phyloP scores from a whole-genome alignment of 2,888 invertebrate species.

The Thymelicus lineola region DNA sequence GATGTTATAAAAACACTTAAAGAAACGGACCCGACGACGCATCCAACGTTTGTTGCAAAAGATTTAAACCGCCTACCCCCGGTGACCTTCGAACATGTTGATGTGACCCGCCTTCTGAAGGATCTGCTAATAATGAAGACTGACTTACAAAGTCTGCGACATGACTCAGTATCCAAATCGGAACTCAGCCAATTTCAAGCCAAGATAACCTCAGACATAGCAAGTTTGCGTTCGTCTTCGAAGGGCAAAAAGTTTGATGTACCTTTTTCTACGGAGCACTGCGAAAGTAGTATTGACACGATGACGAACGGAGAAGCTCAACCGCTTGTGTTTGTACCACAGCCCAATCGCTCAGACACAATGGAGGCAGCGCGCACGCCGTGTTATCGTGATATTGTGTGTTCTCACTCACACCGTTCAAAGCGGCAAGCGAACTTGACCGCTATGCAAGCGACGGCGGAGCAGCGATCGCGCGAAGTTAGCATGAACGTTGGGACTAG shows the following conservation, averaged over 20 bases:
- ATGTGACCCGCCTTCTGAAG: background rate
- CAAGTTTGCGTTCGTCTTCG: background rate
- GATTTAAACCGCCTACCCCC: background rate
- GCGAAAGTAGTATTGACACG: too few relatives aligned
- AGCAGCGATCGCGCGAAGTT: too few relatives aligned
- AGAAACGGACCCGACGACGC: background rate
- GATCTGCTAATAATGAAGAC: background rate
- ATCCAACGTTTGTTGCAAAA: background rate
- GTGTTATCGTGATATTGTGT: too few relatives aligned
- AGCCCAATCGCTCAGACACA: too few relatives aligned
- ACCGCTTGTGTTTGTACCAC: too few relatives aligned
- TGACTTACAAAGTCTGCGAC: background rate
- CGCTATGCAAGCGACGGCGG: too few relatives aligned
- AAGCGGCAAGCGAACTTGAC: too few relatives aligned
- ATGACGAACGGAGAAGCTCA: too few relatives aligned
- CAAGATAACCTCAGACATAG: background rate
- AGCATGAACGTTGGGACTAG: too few relatives aligned
- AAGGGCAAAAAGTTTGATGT: background rate
- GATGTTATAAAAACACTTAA: background rate
- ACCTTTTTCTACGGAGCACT: too few relatives aligned
- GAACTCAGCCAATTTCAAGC: background rate
- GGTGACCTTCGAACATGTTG: background rate
- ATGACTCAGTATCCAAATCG: background rate
- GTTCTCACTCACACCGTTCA: too few relatives aligned
- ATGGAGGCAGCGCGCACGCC: too few relatives aligned